phyloP scores from a whole-genome alignment of 2,888 invertebrate species.

The Erebia aethiops region DNA sequence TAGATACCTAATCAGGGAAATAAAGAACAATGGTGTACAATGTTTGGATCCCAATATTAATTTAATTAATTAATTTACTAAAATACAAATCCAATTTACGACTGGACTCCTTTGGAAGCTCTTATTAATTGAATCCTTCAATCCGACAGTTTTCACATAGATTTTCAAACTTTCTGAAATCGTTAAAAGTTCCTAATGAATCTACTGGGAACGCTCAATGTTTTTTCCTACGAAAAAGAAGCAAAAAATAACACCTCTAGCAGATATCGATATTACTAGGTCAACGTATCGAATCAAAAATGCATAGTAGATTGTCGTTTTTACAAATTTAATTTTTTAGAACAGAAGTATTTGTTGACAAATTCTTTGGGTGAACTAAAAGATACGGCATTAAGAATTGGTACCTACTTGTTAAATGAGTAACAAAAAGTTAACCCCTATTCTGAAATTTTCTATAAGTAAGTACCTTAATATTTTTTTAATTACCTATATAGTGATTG shows the following conservation, averaged over 20 bases:
- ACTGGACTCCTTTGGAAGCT: not conserved
- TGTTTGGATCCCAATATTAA: not conserved
- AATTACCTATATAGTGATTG: too few relatives aligned
- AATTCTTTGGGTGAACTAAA: too few relatives aligned
- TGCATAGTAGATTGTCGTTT: not conserved
- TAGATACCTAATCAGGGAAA: conserved; percentile 8
- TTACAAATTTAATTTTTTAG: not conserved
- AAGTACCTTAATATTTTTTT: too few relatives aligned
- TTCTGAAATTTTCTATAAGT: too few relatives aligned
- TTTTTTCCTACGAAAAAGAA: not conserved
- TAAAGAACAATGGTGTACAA: conserved; percentile 11
- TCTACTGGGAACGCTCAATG: not conserved
- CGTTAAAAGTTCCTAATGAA: not conserved
- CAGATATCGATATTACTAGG: not conserved
- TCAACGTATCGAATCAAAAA: not conserved
- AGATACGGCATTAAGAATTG: too few relatives aligned
- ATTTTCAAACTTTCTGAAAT: not conserved
- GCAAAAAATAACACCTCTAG: not conserved
- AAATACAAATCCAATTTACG: not conserved
- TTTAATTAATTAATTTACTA: not conserved
- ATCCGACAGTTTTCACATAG: too few relatives aligned
- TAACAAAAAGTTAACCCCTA: too few relatives aligned
- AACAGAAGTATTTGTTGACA: too few relatives aligned
- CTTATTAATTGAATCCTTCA: not conserved
- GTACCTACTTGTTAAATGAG: too few relatives aligned